Evolutionary conservation across 2,888 invertebrate species (phyloP).

Genomic region (Erynnis tages): DNA sequence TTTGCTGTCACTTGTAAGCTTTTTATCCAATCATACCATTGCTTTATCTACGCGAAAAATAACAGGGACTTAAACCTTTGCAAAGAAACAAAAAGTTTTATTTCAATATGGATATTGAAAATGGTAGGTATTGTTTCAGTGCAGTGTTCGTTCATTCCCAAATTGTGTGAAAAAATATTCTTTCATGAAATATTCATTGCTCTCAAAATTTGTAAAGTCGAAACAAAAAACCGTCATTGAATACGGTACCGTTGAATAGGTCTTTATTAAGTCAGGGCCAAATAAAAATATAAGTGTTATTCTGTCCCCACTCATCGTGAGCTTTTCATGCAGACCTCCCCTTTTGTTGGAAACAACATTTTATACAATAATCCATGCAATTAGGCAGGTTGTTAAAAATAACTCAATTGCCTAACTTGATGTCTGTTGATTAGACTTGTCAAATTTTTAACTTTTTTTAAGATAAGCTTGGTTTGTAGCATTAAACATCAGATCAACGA

Average conservation of each 20-base stretch:
- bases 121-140: constrained; percentile 12
- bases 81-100: no score
- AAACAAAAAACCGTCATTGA: constrained; percentile 22
- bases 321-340: constrained; percentile 6
- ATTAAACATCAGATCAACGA: no score
- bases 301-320: constrained; percentile 16
- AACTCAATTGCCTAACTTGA: background rate
- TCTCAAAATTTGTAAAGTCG: constrained; percentile 19
- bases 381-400: background rate
- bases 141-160: constrained; percentile 7
- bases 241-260: constrained; percentile 23
- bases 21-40: no score
- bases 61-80: no score
- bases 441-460: no score
- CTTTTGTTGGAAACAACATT: background rate
- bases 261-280: constrained; percentile 21
- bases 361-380: constrained; percentile 1
- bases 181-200: constrained; percentile 26
- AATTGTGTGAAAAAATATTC: constrained; percentile 25
- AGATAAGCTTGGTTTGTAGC: background rate
- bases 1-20: no score
- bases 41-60: no score
- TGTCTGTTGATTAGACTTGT: background rate
- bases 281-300: constrained; percentile 18
- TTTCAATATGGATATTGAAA: background rate